Percentiles rank a stretch among this genome's conserved stretches.
phyloP scores from a whole-genome alignment of 2,888 invertebrate genomes.

The Diadromus collaris region DNA sequence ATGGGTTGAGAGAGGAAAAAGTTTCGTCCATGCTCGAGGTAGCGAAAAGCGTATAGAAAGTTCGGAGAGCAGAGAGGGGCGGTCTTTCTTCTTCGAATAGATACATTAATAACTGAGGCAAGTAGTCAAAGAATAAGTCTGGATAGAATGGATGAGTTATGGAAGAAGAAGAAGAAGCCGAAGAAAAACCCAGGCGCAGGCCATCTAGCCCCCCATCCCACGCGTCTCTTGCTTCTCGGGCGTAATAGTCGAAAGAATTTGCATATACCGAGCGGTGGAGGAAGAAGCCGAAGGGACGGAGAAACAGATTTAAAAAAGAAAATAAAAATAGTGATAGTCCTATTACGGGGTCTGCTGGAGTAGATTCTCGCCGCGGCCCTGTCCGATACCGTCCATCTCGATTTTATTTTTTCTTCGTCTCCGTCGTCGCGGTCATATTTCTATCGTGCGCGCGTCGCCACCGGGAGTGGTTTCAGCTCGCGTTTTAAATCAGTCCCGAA shows the following conservation, averaged over 20 bases:
- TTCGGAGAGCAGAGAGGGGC: not conserved
- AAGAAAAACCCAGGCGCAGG: too few relatives aligned
- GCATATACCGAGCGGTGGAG: constrained; percentile 37
- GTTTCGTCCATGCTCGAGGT: constrained; percentile 3
- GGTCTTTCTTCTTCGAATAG: constrained; percentile 18
- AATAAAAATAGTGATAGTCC: constrained; percentile 6
- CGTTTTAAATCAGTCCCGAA: constrained; percentile 46
- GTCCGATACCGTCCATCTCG: constrained; percentile 3
- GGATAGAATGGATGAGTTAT: constrained; percentile 54
- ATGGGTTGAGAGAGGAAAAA: constrained; percentile 10
- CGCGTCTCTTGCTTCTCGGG: constrained; percentile 30
- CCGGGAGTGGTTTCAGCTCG: constrained; percentile 21
- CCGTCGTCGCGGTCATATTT: constrained; percentile 30
- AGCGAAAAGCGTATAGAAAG: constrained; percentile 21
- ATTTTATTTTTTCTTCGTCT: constrained; percentile 13
- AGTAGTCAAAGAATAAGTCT: constrained; percentile 47
- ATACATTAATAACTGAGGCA: constrained; percentile 43
- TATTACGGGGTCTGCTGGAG: constrained; percentile 34
- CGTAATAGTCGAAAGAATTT: constrained; percentile 48
- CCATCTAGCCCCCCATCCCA: too few relatives aligned
- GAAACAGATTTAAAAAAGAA: constrained; percentile 9
- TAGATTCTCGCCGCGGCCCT: constrained; percentile 31
- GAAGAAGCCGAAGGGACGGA: constrained; percentile 22
- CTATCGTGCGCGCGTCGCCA: constrained; percentile 4
- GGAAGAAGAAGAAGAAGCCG: constrained; percentile 12